These are phyloP conservation scores for Hyaena hyaena DNA, from an alignment of 2,113 vertebrate species.

Conservation along the genomic window DNA sequence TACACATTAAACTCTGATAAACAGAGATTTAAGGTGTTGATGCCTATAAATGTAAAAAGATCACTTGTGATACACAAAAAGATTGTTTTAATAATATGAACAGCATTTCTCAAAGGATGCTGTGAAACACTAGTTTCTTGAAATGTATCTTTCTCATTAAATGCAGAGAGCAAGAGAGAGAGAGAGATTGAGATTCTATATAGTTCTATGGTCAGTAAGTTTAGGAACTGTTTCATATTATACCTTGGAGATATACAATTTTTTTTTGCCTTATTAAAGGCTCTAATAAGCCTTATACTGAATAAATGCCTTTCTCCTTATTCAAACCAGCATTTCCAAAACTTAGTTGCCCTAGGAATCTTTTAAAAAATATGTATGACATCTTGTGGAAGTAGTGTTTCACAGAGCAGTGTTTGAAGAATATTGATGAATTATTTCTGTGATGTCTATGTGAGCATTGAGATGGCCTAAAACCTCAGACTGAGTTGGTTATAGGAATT, in stretches of 20 bases:
- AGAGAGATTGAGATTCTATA: not conserved
- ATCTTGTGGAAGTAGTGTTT: not conserved
- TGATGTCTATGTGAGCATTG: constrained; percentile 26
- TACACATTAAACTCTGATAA: not conserved
- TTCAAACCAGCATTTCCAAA: constrained; percentile 5
- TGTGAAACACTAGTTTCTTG: not conserved
- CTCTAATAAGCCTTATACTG: not conserved
- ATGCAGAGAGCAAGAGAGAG: not conserved
- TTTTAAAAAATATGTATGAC: not conserved
- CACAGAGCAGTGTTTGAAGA: not conserved
- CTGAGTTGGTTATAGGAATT: not conserved
- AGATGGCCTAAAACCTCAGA: not conserved
- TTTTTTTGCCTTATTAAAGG: not conserved
- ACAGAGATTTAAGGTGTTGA: not conserved
- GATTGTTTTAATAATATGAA: constrained; percentile 34
- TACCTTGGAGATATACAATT: not conserved
- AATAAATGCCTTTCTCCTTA: constrained; percentile 32
- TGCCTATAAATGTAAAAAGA: not conserved
- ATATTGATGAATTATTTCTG: not conserved
- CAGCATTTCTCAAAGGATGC: constrained; percentile 33
- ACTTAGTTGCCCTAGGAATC: not conserved
- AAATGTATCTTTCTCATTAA: constrained; percentile 20
- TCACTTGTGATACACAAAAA: not conserved
- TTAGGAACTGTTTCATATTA: constrained; percentile 29
- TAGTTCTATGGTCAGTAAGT: not conserved